These are phyloP conservation scores for Drosophila lowei DNA, from an alignment of 1,140 invertebrate species.

Conservation along the genomic window DNA sequence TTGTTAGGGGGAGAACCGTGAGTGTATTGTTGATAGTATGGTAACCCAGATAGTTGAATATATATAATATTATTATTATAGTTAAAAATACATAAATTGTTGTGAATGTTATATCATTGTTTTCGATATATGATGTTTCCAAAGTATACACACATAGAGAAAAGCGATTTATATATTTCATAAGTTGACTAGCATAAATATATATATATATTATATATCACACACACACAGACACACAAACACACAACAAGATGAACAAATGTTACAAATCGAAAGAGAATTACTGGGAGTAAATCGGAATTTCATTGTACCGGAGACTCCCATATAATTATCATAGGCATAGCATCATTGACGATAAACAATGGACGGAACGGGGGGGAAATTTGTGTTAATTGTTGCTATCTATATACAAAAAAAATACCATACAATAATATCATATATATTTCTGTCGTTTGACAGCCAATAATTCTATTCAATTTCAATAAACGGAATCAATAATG, in stretches of 20 bases:
- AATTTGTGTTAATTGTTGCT: slow-evolving; percentile 75
- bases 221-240: no score
- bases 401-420: slow-evolving; percentile 65
- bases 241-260: neutral
- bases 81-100: slow-evolving; percentile 53
- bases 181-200: slow-evolving; percentile 24
- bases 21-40: no score
- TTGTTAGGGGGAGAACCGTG: neutral
- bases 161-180: slow-evolving; percentile 42
- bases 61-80: slow-evolving; percentile 35
- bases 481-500: slow-evolving; percentile 65
- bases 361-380: slow-evolving; percentile 9
- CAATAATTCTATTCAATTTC: slow-evolving; percentile 77
- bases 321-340: neutral
- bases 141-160: slow-evolving; percentile 20
- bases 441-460: slow-evolving; percentile 62
- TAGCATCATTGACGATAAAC: slow-evolving; percentile 1
- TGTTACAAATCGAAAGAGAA: slow-evolving; percentile 8
- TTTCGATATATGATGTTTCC: slow-evolving; percentile 70
- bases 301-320: slow-evolving; percentile 22
- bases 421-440: slow-evolving; percentile 51
- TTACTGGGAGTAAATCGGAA: slow-evolving; percentile 6
- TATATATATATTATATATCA: slow-evolving; percentile 30
- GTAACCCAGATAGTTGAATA: slow-evolving; percentile 1
- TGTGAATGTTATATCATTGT: slow-evolving; percentile 78